Percentiles rank a stretch among this genome's conserved stretches.
These are phyloP conservation scores for Artibeus jamaicensis DNA, from an alignment of 2,797 vertebrate genomes.

Conservation along the genomic window DNA sequence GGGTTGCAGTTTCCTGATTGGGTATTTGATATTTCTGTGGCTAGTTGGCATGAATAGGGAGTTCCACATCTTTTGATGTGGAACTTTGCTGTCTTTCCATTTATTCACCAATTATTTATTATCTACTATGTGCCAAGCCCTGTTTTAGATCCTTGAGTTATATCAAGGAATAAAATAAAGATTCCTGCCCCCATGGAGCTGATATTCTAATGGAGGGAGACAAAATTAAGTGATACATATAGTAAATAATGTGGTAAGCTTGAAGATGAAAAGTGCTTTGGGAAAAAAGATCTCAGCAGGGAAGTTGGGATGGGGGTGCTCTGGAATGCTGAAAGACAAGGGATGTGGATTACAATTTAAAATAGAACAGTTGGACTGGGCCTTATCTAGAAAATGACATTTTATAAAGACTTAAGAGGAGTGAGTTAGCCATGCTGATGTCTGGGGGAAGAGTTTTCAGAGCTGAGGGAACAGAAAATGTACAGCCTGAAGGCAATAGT, in stretches of 20 bases:
- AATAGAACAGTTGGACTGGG: not conserved
- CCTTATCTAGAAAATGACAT: not conserved
- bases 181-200: not conserved
- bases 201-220: not conserved
- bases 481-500: not conserved
- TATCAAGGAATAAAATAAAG: not conserved
- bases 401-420: not conserved
- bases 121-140: not conserved
- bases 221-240: slow-evolving; percentile 9
- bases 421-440: not conserved
- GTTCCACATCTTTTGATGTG: not conserved
- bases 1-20: not conserved
- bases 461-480: not conserved
- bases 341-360: slow-evolving; percentile 18
- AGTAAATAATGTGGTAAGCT: not conserved
- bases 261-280: slow-evolving; percentile 36
- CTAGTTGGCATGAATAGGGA: not conserved
- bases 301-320: not conserved
- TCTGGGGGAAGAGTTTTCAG: not conserved
- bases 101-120: not conserved
- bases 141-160: not conserved
- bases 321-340: not conserved
- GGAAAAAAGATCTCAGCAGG: not conserved
- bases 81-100: not conserved
- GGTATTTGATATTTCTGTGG: not conserved